Evolutionary conservation across 1,140 invertebrate genomes (phyloP), one percentile per base, ranked within the genome.

Genomic region (Gonioctena quinquepunctata): DNA sequence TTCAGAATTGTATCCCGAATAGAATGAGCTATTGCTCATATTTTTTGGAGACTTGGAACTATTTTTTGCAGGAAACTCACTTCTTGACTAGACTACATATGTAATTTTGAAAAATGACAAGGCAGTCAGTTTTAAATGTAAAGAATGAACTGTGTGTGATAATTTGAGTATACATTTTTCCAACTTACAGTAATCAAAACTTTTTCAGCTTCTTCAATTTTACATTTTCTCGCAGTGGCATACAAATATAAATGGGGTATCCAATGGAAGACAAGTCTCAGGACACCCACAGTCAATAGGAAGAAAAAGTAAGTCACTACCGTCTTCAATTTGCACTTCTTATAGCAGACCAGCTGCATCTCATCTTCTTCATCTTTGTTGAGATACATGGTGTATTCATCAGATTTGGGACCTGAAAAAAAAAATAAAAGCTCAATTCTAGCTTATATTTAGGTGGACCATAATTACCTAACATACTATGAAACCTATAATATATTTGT

Each of bases 201-300:
- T 80, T 90, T 90, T 16, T 92, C 89, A 0, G 96, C 95, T 25
- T 87, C 81, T 54, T 86, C 85, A 25, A 97, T 86, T 23, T 88
- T 82, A 78, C 93, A 96, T 68, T 85, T 85, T 48, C 82, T 82
- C 76, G 92, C 90, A 3, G 93, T 95, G 1, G 89, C 87, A 62
- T 92, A 90, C 16, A 97, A 84, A 77, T 90, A 87, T 84, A 92
- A 89, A 68, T 90, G 90, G 0, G 94, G 94, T 82, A 90, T 90
- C 95, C 95, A 97, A 81, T 96, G 93, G 82, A 95, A 92, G 26
- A 96, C 78, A 22, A 97, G 85, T 28, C 93, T 87, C 6, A 96
- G 84, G 4, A 94, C 77, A 13, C 95, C 95, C 22, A 86, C 84
- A 13, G 91, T 92, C 8, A 93, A 59, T 1, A 91, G 72, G 56